These are phyloP conservation scores for Cotesia vestalis DNA, from an alignment of 1,140 invertebrate species.

Conservation along the genomic window DNA sequence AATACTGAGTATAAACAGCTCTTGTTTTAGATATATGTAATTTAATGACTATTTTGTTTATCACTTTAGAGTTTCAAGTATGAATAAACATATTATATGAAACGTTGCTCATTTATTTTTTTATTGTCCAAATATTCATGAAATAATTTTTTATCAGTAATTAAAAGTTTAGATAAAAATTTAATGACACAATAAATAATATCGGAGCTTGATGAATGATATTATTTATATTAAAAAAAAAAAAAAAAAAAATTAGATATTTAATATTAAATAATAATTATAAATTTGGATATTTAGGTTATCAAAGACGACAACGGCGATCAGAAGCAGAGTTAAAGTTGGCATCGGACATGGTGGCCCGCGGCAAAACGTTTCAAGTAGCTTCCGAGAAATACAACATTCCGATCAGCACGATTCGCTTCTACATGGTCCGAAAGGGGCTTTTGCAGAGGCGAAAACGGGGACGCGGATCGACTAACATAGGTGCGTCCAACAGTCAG, in stretches of 20 bases:
- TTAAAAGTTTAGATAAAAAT: too few species aligned
- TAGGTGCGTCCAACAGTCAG: constrained; percentile 57
- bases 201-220: too few species aligned
- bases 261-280: constrained; percentile 5
- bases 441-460: constrained; percentile 79
- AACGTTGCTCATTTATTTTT: too few species aligned
- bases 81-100: too few species aligned
- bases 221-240: too few species aligned
- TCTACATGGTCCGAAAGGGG: constrained; percentile 84
- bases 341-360: constrained; percentile 80
- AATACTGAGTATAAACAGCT: too few species aligned
- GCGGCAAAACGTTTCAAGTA: constrained; percentile 83
- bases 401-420: constrained; percentile 83
- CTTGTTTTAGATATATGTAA: too few species aligned
- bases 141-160: too few species aligned
- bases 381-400: constrained; percentile 85
- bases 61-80: too few species aligned
- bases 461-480: constrained; percentile 66
- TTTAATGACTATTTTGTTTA: too few species aligned
- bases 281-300: constrained; percentile 50
- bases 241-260: not conserved
- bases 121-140: too few species aligned
- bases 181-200: too few species aligned
- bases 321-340: constrained; percentile 79
- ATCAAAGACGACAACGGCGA: constrained; percentile 70